Evolutionary conservation across 2,113 vertebrate species (phyloP).

Genomic region (Alces alces): DNA sequence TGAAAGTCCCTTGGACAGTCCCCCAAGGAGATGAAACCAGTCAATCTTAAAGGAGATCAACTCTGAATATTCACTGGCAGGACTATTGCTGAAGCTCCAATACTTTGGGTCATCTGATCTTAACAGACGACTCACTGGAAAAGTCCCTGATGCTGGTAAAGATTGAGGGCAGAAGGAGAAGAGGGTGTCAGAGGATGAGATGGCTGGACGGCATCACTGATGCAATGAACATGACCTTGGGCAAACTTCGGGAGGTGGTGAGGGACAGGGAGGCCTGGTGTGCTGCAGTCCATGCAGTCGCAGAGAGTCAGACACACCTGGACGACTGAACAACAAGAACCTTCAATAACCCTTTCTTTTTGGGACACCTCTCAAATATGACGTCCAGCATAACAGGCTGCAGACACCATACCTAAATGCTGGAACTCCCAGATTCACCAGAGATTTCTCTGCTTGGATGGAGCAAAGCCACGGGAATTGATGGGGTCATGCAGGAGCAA

Average conservation of each 20-base stretch:
- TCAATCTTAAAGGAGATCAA: background rate
- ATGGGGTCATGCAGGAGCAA: background rate
- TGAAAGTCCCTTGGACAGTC: background rate
- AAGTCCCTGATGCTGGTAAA: background rate
- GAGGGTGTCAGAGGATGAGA: background rate
- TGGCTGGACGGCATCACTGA: background rate
- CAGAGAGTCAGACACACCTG: background rate
- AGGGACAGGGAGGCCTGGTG: background rate
- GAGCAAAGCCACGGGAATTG: background rate
- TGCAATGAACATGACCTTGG: background rate
- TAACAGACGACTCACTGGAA: background rate
- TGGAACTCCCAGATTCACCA: background rate
- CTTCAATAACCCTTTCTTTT: background rate
- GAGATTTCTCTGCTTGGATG: background rate
- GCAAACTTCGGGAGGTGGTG: background rate
- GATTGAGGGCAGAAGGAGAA: background rate
- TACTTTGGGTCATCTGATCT: background rate
- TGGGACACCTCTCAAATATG: background rate
- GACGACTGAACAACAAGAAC: background rate
- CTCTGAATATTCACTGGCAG: background rate
- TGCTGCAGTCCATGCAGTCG: fast-evolving
- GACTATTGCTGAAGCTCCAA: background rate
- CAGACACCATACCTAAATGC: background rate
- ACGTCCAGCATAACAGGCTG: background rate
- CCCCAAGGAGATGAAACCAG: background rate